A percentile compares a stretch with the other conserved stretches of the same genome.
Evolutionary conservation across 2,888 invertebrate species (phyloP).

Genomic region (Parelbella ahira): DNA sequence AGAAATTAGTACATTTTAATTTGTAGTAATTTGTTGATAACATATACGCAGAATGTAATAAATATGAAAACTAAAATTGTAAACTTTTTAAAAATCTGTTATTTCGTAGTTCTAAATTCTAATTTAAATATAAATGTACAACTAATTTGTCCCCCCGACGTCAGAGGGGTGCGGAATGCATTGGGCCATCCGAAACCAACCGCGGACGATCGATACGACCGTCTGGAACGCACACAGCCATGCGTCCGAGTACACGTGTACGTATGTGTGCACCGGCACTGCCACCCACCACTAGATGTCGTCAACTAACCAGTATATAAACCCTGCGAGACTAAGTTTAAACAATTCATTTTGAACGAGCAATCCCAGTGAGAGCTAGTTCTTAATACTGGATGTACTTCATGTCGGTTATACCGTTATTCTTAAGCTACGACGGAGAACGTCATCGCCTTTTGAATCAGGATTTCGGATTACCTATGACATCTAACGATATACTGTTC

Average conservation of each 20-base stretch:
- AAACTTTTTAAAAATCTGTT: too few species aligned
- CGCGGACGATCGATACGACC: slow-evolving; percentile 18
- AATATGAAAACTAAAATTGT: too few species aligned
- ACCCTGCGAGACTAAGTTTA: slow-evolving; percentile 34
- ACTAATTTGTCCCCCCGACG: too few species aligned
- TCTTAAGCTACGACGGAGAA: slow-evolving; percentile 44
- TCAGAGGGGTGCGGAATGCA: too few species aligned
- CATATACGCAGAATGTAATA: too few species aligned
- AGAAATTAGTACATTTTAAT: too few species aligned
- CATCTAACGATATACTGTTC: slow-evolving; percentile 61
- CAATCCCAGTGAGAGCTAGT: slow-evolving; percentile 28
- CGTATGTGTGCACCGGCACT: too few species aligned
- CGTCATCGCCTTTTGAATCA: slow-evolving; percentile 56
- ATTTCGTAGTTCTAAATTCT: too few species aligned
- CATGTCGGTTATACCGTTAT: slow-evolving; percentile 48
- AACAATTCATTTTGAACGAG: slow-evolving; percentile 32
- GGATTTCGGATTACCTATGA: slow-evolving; percentile 63
- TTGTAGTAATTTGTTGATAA: too few species aligned
- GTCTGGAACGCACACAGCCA: slow-evolving; percentile 18
- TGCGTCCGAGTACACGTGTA: not conserved
- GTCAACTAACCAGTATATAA: slow-evolving; percentile 42
- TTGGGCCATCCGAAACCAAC: slow-evolving; percentile 5
- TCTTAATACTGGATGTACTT: not conserved
- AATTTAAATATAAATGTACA: too few species aligned
- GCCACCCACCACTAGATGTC: slow-evolving; percentile 44